phyloP scores from a whole-genome alignment of 2,797 vertebrate genomes.

The Hemitrygon akajei region DNA sequence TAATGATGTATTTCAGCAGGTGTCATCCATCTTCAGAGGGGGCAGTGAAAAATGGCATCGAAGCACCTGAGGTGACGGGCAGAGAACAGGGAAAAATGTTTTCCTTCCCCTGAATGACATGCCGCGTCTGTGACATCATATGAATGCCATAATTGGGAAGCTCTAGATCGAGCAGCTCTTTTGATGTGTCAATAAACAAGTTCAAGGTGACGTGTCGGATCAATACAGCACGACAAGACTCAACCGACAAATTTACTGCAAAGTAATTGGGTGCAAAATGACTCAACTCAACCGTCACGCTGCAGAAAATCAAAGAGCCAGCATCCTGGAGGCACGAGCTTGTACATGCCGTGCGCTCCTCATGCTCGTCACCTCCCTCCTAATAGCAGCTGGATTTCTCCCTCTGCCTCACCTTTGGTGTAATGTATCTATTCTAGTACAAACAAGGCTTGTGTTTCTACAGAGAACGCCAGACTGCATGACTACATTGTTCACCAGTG shows the following conservation, averaged over 20 bases:
- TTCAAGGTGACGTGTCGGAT: constrained; percentile 98
- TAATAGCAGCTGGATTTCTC: constrained; percentile 45
- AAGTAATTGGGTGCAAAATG: constrained; percentile 97
- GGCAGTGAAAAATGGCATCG: constrained; percentile 71
- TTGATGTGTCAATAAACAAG: constrained; percentile 99
- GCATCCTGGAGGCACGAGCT: constrained; percentile 58
- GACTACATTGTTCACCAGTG: neutral
- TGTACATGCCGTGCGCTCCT: constrained; percentile 64
- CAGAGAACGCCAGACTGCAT: neutral
- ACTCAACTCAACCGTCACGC: constrained; percentile 82
- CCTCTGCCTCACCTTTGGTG: neutral
- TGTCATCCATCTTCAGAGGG: constrained; percentile 71
- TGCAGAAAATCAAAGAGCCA: constrained; percentile 62
- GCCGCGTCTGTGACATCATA: constrained; percentile 87
- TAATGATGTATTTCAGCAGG: constrained; percentile 76
- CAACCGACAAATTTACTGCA: constrained; percentile 99
- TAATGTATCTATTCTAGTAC: constrained; percentile 12
- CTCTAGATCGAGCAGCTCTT: constrained; percentile 84
- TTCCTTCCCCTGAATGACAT: constrained; percentile 64
- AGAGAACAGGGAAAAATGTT: constrained; percentile 51
- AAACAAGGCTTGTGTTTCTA: neutral
- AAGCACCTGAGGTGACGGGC: constrained; percentile 62
- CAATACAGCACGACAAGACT: constrained; percentile 93
- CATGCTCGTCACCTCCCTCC: constrained; percentile 46
- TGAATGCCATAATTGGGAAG: constrained; percentile 98